These are phyloP conservation scores for Eueremaeus valkanovi DNA, from an alignment of 2,888 invertebrate species.

Conservation along the genomic window DNA sequence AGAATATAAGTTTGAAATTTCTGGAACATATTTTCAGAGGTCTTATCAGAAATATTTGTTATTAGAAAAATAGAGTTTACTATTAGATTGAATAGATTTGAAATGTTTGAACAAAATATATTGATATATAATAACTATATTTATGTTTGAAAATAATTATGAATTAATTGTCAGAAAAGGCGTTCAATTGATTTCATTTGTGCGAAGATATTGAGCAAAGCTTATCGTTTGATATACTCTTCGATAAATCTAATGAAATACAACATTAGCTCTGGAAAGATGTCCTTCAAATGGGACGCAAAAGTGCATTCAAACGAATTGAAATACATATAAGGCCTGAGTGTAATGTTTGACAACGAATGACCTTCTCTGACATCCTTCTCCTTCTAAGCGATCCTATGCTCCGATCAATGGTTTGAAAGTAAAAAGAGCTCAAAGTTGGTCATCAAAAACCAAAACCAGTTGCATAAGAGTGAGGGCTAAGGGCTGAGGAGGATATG, in stretches of 20 bases:
- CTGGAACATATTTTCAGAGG: too few species aligned
- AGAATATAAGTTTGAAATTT: too few species aligned
- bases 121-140: too few species aligned
- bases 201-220: too few species aligned
- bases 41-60: too few species aligned
- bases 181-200: too few species aligned
- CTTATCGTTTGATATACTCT: not conserved
- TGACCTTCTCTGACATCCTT: slow-evolving; percentile 9
- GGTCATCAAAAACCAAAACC: slow-evolving; percentile 15
- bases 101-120: too few species aligned
- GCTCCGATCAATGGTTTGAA: not conserved
- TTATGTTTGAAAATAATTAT: too few species aligned
- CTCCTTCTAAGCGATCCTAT: not conserved
- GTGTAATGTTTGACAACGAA: slow-evolving; percentile 19
- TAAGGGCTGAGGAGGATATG: slow-evolving; percentile 16
- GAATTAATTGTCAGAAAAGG: too few species aligned
- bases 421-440: slow-evolving; percentile 21
- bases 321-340: slow-evolving; percentile 11
- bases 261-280: not conserved
- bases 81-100: too few species aligned
- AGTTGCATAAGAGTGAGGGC: too few species aligned
- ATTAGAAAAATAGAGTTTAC: too few species aligned
- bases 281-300: slow-evolving; percentile 12
- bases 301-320: not conserved
- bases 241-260: not conserved